Evolutionary conservation across 2,888 invertebrate genomes (phyloP), one percentile per base, ranked within the genome.

Genomic region (Lasioglossum zephyrum): DNA sequence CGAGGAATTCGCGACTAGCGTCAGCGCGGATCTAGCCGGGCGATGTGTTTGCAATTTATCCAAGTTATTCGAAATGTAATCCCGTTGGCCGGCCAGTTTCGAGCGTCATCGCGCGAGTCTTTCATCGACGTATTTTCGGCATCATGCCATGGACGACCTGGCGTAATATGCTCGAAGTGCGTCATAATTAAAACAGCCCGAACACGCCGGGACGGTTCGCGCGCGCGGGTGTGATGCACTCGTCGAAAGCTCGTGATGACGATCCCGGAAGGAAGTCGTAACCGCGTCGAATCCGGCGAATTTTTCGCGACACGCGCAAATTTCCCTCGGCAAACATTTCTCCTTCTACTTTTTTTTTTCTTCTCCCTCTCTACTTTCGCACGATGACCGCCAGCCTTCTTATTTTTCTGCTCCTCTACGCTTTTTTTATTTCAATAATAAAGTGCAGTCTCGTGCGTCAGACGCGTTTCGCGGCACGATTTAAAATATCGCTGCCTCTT

Each of bases 111-210:
- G 86, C 74, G 86, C 66, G 47, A 49, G 47, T 73, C 82, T 90
- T 82, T 86, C 84, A 77, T 88, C 89, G 86, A 88, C 87, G 86
- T 89, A 85, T 86, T 89, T 89, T 90, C 82, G 86, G 90, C 90
- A 81, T 76, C 78, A 63, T 79, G 87, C 87, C 87, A 83, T 73
- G 77, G 72, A 79, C 81, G 76, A 16, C 73, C 31, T 79, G 72
- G 85, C 77, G 86, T 84, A 88, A 88, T 84, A 88, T 81, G 85
- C 74, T 69, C 77, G 47, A 63, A 80, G 83, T 91, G 89, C 92
- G 91, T 92, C 90, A 91, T 87, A 87, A 87, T 89, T 87, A 87
- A 88, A 88, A 87, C 79, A 87, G 77, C 84, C 81, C 74, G 53
- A 84, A 75, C 73, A 11, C 31, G 8, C 31, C 60, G 60, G 16